phyloP scores from a whole-genome alignment of 2,888 invertebrate genomes.

The Cosmorhoe ocellata region DNA sequence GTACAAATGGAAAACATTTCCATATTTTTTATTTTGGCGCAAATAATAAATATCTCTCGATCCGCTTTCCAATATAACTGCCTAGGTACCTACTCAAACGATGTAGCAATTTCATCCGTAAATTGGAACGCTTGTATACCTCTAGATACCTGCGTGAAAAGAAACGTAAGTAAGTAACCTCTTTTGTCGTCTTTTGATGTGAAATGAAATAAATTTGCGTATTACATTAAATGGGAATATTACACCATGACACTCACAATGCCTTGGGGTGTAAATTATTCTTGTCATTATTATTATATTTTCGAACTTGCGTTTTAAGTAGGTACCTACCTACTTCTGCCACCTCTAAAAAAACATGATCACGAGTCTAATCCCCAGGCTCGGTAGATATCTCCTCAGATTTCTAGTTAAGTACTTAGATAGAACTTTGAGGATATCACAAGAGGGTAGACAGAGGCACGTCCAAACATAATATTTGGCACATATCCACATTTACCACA shows the following conservation, averaged over 20 bases:
- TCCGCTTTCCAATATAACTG: conserved; percentile 39
- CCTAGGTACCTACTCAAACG: conserved; percentile 39
- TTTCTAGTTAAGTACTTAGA: no score
- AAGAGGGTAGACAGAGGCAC: no score
- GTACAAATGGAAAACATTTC: conserved; percentile 31
- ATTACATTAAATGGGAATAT: conserved; percentile 58
- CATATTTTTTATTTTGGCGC: conserved; percentile 30
- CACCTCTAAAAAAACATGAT: no score
- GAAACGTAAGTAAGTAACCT: conserved; percentile 28
- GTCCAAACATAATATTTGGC: no score
- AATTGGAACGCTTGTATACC: conserved; percentile 47
- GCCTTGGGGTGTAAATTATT: conserved; percentile 41
- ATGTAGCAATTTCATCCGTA: conserved; percentile 48
- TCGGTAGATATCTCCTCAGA: no score
- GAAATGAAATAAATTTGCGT: conserved; percentile 53
- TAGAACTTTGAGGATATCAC: no score
- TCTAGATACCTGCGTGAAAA: conserved; percentile 30
- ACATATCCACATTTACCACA: no score
- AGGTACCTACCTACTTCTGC: not conserved
- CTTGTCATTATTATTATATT: no score
- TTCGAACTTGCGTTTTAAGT: no score
- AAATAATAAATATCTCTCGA: conserved; percentile 40
- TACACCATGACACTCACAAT: conserved; percentile 48
- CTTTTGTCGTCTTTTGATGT: conserved; percentile 62
- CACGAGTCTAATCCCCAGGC: no score